These are phyloP conservation scores for Probosciger aterrimus DNA, from an alignment of 2,113 vertebrate genomes.

Conservation along the genomic window DNA sequence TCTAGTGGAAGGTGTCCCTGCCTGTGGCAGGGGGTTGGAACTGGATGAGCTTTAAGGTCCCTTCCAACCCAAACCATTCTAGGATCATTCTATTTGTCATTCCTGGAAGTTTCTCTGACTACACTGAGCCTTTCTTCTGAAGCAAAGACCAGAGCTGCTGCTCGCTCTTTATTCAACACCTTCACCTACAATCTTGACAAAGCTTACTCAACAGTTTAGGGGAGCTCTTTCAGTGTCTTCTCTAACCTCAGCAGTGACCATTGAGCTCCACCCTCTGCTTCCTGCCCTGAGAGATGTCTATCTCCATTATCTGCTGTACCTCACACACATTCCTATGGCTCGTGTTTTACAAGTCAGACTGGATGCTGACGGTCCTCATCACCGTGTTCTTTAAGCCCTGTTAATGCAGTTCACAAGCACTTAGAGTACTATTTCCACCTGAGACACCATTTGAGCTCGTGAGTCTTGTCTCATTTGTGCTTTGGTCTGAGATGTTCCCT, in stretches of 20 bases:
- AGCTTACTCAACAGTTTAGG: not conserved
- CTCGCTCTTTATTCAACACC: not conserved
- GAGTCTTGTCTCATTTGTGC: not conserved
- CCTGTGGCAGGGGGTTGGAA: not conserved
- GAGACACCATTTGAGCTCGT: not conserved
- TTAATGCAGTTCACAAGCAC: not conserved
- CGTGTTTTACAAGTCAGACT: not conserved
- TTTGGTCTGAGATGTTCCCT: not conserved
- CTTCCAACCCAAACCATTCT: not conserved
- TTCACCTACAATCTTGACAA: not conserved
- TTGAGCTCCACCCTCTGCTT: not conserved
- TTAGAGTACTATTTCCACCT: not conserved
- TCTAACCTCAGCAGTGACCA: not conserved
- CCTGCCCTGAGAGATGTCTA: fast-evolving
- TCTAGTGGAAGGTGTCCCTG: not conserved
- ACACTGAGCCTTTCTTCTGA: fast-evolving
- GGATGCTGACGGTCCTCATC: not conserved
- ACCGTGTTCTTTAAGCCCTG: not conserved
- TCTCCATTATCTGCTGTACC: not conserved
- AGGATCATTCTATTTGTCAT: not conserved
- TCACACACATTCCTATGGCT: fast-evolving
- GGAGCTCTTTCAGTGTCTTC: not conserved
- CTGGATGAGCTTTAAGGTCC: not conserved
- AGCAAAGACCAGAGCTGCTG: not conserved
- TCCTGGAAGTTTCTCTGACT: not conserved